These are phyloP conservation scores for Bactericera cockerelli DNA, from an alignment of 1,140 invertebrate species.

Conservation along the genomic window DNA sequence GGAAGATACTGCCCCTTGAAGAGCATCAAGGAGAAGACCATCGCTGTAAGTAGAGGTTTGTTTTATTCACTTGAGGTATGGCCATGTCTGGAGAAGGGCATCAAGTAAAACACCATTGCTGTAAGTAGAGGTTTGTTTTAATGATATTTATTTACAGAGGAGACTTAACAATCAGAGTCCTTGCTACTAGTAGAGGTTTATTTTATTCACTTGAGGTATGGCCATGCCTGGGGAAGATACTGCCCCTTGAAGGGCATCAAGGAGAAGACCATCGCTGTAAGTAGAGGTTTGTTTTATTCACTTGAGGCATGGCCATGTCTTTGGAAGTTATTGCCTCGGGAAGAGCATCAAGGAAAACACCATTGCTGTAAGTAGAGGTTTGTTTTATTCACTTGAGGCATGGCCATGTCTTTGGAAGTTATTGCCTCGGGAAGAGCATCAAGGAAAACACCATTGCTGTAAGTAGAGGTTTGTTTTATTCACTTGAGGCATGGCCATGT, in stretches of 20 bases:
- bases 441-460: constrained; percentile 98
- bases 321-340: background rate
- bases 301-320: too few species aligned
- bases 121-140: too few species aligned
- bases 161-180: too few species aligned
- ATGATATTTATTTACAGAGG: too few species aligned
- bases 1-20: constrained; percentile 90
- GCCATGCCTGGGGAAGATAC: constrained; percentile 85
- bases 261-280: constrained; percentile 93
- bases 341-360: constrained; percentile 9
- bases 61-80: too few species aligned
- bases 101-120: constrained; percentile 1
- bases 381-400: background rate
- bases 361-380: too few species aligned
- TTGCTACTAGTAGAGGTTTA: too few species aligned
- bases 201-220: too few species aligned
- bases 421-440: constrained; percentile 92
- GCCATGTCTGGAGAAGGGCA: constrained; percentile 8
- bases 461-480: background rate
- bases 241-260: constrained; percentile 98
- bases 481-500: background rate
- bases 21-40: constrained; percentile 99
- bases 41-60: constrained; percentile 59
- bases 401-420: constrained; percentile 83
- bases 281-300: constrained; percentile 28